Evolutionary conservation across 2,797 vertebrate species (phyloP).

Genomic region (Sebastes iracundus): DNA sequence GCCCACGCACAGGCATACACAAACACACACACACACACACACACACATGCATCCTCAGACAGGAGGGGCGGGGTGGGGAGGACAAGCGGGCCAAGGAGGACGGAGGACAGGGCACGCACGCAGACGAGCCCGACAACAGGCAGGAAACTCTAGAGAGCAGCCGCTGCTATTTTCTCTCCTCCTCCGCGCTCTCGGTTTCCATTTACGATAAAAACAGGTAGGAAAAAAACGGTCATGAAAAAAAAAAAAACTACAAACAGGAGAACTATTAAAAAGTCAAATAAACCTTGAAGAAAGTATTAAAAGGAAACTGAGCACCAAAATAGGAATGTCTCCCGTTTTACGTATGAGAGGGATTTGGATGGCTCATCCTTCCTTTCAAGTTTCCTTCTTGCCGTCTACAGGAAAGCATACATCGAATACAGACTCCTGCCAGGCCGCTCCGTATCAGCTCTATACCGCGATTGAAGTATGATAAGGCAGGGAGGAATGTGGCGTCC

Average conservation of each 20-base stretch:
- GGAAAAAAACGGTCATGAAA: slow-evolving; percentile 23
- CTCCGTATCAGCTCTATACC: background rate
- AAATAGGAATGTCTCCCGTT: slow-evolving; percentile 52
- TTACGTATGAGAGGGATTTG: slow-evolving; percentile 59
- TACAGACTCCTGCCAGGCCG: slow-evolving; percentile 2
- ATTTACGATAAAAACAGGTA: slow-evolving; percentile 60
- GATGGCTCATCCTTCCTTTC: slow-evolving; percentile 63
- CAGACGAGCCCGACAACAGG: slow-evolving; percentile 71
- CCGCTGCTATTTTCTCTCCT: slow-evolving; percentile 69
- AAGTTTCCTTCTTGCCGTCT: slow-evolving; percentile 45
- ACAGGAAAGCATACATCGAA: slow-evolving; percentile 50
- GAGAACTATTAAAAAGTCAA: slow-evolving; percentile 33
- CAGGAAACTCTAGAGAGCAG: slow-evolving; percentile 81
- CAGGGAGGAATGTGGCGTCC: slow-evolving; percentile 42
- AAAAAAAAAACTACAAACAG: slow-evolving; percentile 18
- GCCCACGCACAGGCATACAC: slow-evolving; percentile 36
- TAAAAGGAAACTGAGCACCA: slow-evolving; percentile 51
- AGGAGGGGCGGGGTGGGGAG: slow-evolving; percentile 48
- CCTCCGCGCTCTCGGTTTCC: slow-evolving; percentile 65
- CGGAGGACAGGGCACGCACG: slow-evolving; percentile 81
- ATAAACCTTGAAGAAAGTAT: slow-evolving; percentile 53
- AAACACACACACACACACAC: slow-evolving; percentile 11
- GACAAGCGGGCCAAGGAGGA: slow-evolving; percentile 68
- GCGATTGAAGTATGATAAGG: slow-evolving; percentile 15
- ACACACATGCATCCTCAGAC: slow-evolving; percentile 73